phyloP scores from a whole-genome alignment of 2,888 invertebrate species.

The Mylabris sibirica region DNA sequence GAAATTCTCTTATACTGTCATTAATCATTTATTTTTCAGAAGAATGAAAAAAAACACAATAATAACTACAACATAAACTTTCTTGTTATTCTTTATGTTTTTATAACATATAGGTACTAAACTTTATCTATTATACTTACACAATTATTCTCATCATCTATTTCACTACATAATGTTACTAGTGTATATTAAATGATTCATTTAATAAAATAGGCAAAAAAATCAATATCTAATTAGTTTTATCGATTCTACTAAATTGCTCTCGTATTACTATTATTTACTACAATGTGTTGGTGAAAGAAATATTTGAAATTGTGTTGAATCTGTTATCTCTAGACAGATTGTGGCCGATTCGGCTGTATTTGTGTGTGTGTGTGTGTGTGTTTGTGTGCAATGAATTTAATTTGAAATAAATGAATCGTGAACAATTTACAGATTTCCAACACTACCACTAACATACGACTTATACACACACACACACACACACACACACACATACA shows the following conservation, averaged over 20 bases:
- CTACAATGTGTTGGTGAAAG: background rate
- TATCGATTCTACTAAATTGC: background rate
- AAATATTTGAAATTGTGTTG: constrained; percentile 3
- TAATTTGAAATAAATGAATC: constrained; percentile 18
- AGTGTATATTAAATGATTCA: background rate
- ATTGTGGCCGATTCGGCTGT: background rate
- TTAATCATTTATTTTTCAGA: background rate
- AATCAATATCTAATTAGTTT: background rate
- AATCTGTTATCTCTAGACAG: background rate
- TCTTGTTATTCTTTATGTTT: background rate
- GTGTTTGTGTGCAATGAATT: constrained; percentile 1
- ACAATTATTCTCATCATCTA: background rate
- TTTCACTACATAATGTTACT: background rate
- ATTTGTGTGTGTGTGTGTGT: no score
- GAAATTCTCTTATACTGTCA: background rate
- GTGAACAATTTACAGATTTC: constrained; percentile 15
- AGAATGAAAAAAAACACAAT: background rate
- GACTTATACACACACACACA: no score
- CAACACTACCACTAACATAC: background rate
- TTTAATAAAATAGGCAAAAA: background rate
- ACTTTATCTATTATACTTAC: background rate
- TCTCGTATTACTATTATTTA: background rate
- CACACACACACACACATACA: no score
- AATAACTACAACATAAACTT: background rate
- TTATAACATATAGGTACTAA: background rate